phyloP scores from a whole-genome alignment of 2,797 vertebrate genomes.

The Echeneis naucrates region DNA sequence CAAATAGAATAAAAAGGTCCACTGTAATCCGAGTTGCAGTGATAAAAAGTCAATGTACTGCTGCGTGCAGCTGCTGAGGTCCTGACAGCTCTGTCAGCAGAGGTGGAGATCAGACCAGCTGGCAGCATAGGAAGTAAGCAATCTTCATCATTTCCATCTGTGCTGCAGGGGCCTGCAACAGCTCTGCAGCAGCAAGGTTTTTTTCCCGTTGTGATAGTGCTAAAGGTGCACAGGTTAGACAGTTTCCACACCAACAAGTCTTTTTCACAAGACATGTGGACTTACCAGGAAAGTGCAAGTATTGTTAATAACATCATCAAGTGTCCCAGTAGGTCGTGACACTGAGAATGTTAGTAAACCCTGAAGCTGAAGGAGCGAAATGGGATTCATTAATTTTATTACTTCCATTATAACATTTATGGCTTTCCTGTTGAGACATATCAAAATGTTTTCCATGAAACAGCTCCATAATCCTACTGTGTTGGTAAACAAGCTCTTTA shows the following conservation, averaged over 20 bases:
- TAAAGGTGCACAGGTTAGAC: not conserved
- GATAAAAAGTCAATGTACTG: constrained; percentile 60
- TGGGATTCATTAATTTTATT: no score
- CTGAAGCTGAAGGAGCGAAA: no score
- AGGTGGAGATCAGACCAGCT: constrained; percentile 51
- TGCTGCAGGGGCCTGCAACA: constrained; percentile 14
- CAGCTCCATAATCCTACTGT: no score
- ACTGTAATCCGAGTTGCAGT: constrained; percentile 57
- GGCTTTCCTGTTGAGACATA: not conserved
- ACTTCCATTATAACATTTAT: not conserved
- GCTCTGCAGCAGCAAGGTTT: not conserved
- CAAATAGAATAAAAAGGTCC: constrained; percentile 65
- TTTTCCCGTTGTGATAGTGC: not conserved
- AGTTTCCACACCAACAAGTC: not conserved
- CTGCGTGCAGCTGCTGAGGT: constrained; percentile 53
- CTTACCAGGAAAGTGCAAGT: no score
- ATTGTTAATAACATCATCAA: not conserved
- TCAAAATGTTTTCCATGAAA: no score
- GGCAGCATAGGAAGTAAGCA: constrained; percentile 28
- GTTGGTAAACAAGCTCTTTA: no score
- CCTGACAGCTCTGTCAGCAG: constrained; percentile 62
- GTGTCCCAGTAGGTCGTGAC: not conserved
- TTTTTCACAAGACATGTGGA: not conserved
- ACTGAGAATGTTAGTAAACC: no score
- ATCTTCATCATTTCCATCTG: constrained; percentile 38